phyloP scores from a whole-genome alignment of 2,888 invertebrate species.

The Choristoneura rosaceana region DNA sequence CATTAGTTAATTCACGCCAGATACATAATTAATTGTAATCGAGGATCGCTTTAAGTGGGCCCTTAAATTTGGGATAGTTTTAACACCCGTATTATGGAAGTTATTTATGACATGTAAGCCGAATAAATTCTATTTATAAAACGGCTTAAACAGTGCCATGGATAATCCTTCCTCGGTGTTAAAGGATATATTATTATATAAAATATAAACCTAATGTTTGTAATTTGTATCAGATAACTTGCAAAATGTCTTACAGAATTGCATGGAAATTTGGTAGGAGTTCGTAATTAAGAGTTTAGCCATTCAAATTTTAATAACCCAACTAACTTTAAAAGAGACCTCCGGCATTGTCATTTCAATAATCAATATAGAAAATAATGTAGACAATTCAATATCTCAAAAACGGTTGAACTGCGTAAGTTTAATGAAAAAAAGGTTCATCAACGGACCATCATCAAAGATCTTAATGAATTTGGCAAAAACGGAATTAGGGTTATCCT shows the following conservation, averaged over 20 bases:
- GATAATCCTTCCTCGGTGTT: background rate
- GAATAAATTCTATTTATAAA: slow-evolving; percentile 3
- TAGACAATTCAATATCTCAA: no score
- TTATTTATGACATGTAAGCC: slow-evolving; percentile 4
- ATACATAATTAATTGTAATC: slow-evolving; percentile 22
- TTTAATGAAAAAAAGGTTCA: no score
- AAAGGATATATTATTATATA: background rate
- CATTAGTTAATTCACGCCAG: slow-evolving; percentile 14
- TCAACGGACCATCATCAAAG: no score
- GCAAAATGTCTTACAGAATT: background rate
- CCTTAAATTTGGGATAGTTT: slow-evolving; percentile 23
- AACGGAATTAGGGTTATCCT: no score
- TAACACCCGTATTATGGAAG: slow-evolving; percentile 17
- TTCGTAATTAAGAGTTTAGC: background rate
- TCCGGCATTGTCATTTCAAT: no score
- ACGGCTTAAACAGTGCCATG: background rate
- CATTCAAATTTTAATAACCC: no score
- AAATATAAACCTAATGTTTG: background rate
- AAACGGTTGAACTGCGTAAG: no score
- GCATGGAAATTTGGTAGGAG: background rate
- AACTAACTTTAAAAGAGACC: no score
- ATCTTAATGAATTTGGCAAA: no score
- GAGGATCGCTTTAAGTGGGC: slow-evolving; percentile 13
- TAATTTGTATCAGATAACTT: background rate
- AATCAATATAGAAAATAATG: no score